Evolutionary conservation across 2,888 invertebrate genomes (phyloP).

Genomic region (Mythimna impura): DNA sequence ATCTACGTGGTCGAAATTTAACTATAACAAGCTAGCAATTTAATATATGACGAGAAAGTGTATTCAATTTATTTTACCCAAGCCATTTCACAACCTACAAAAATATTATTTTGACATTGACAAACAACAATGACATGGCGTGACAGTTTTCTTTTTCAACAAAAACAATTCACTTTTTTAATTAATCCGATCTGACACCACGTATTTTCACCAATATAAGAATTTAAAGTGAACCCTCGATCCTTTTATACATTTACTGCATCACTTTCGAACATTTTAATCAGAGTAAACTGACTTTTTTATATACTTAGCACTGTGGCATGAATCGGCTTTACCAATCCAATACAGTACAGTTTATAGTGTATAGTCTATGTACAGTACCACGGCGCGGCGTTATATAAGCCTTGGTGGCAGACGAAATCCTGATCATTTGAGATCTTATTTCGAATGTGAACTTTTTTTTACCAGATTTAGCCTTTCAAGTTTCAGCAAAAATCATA

Average conservation of each 20-base stretch:
- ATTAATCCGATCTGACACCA: neutral
- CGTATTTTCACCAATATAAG: neutral
- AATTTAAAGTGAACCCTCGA: neutral
- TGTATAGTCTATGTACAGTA: no score
- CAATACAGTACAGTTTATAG: no score
- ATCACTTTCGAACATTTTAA: neutral
- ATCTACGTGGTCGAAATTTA: neutral
- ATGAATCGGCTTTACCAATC: neutral
- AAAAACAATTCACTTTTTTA: neutral
- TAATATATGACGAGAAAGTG: slow-evolving; percentile 6
- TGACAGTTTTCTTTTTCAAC: neutral
- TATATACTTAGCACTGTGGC: neutral
- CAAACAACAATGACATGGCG: slow-evolving; percentile 21
- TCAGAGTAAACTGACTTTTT: neutral
- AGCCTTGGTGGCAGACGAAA: no score
- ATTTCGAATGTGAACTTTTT: neutral
- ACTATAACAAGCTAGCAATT: slow-evolving; percentile 5
- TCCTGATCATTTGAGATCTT: no score
- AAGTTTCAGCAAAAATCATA: neutral
- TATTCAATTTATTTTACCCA: slow-evolving; percentile 26
- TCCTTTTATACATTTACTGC: neutral
- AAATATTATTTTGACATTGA: slow-evolving; percentile 50
- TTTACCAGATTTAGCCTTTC: neutral
- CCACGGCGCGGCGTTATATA: no score
- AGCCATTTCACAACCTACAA: slow-evolving; percentile 46